Percentiles rank a stretch among this genome's conserved stretches.
Evolutionary conservation across 2,888 invertebrate genomes (phyloP).

Genomic region (Ornithoptera alexandrae): DNA sequence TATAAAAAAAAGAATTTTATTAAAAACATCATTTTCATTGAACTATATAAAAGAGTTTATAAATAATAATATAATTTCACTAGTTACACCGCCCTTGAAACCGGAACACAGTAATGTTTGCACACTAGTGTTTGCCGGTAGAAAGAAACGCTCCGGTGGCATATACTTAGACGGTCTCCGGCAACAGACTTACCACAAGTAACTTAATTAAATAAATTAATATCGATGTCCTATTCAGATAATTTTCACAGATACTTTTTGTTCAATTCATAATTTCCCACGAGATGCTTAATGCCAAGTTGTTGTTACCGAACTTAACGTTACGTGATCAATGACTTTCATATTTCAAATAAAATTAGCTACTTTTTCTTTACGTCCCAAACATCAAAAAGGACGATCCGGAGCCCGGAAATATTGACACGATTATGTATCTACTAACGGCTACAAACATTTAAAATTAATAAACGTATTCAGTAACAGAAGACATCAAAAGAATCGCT

Average conservation of each 20-base stretch:
- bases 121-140: too few relatives aligned
- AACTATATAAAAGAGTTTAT: too few relatives aligned
- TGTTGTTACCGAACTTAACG: constrained; percentile 8
- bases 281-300: constrained; percentile 12
- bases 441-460: background rate
- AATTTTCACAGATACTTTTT: constrained; percentile 8
- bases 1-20: too few relatives aligned
- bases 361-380: background rate
- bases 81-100: too few relatives aligned
- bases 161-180: too few relatives aligned
- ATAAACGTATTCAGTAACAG: background rate
- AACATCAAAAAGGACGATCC: background rate
- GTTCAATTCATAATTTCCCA: constrained; percentile 17
- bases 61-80: too few relatives aligned
- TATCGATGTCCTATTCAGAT: constrained; percentile 2
- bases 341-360: constrained; percentile 8
- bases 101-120: too few relatives aligned
- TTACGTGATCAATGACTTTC: constrained; percentile 3
- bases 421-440: background rate
- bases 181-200: too few relatives aligned
- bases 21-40: too few relatives aligned
- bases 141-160: too few relatives aligned
- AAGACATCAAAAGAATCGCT: too few relatives aligned
- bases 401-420: background rate
- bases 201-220: background rate